phyloP scores from a whole-genome alignment of 2,797 vertebrate genomes.

The Sebastes itinus region DNA sequence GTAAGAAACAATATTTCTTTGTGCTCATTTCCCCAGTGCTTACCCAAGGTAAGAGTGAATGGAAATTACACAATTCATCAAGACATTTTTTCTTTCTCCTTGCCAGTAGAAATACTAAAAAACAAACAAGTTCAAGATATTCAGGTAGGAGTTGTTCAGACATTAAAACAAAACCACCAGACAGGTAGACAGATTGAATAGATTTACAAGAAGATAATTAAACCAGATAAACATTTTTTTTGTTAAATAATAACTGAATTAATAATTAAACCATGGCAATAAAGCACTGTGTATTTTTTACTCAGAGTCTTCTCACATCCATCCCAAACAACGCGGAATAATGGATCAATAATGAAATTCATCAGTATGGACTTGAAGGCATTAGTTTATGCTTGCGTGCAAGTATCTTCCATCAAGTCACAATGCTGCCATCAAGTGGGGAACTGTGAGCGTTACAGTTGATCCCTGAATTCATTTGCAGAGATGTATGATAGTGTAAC shows the following conservation, averaged over 20 bases:
- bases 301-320: not conserved
- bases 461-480: not conserved
- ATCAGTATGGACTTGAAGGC: not conserved
- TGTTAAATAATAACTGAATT: not conserved
- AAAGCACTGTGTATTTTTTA: not conserved
- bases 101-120: not conserved
- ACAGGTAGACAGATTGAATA: not conserved
- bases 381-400: not conserved
- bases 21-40: conserved; percentile 6
- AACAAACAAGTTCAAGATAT: not conserved
- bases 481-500: not conserved
- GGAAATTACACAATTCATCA: conserved; percentile 27
- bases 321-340: not conserved
- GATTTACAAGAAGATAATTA: not conserved
- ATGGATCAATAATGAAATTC: not conserved
- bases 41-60: not conserved
- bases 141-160: not conserved
- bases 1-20: conserved; percentile 2
- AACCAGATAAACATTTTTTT: not conserved
- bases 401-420: not conserved
- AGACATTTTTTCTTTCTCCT: not conserved
- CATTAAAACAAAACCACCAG: not conserved
- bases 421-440: conserved; percentile 74
- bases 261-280: not conserved
- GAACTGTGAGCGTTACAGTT: conserved; percentile 17